Percentiles rank a stretch among this genome's conserved stretches.
These are phyloP conservation scores for Natator depressus DNA, from an alignment of 2,113 vertebrate species.

Conservation along the genomic window DNA sequence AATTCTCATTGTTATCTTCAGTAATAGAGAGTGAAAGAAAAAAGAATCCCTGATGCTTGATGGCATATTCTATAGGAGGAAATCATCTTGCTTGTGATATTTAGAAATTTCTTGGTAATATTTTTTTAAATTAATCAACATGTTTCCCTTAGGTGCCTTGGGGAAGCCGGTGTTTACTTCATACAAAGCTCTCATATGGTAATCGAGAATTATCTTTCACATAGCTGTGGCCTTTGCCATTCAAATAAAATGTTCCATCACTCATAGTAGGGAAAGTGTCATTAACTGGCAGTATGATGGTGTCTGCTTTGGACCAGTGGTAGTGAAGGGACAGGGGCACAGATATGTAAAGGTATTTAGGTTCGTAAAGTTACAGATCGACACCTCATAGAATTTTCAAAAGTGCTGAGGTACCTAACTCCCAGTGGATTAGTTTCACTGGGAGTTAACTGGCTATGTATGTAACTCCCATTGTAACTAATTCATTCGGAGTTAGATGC, in stretches of 20 bases:
- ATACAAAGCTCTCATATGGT: slow-evolving; percentile 51
- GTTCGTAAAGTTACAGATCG: neutral
- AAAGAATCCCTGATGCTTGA: neutral
- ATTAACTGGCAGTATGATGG: neutral
- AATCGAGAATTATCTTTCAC: slow-evolving; percentile 49
- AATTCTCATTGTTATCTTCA: neutral
- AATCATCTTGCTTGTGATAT: slow-evolving; percentile 10
- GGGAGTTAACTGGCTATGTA: neutral
- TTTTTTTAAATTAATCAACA: slow-evolving; percentile 54
- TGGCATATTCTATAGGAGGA: neutral
- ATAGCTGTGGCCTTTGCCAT: neutral
- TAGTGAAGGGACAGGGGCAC: neutral
- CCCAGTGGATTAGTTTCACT: neutral
- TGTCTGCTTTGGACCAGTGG: neutral
- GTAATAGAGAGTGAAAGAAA: neutral
- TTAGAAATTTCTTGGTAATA: slow-evolving; percentile 53
- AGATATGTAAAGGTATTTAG: neutral
- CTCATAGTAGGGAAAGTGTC: neutral
- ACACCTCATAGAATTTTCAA: neutral
- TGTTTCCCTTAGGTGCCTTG: slow-evolving; percentile 29
- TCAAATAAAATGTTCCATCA: slow-evolving; percentile 17
- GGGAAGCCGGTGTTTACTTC: slow-evolving; percentile 60
- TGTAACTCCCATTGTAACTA: neutral
- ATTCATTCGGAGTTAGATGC: neutral
- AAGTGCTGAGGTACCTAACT: no score